phyloP scores from a whole-genome alignment of 2,888 invertebrate species.

The Asteroscopus sphinx region DNA sequence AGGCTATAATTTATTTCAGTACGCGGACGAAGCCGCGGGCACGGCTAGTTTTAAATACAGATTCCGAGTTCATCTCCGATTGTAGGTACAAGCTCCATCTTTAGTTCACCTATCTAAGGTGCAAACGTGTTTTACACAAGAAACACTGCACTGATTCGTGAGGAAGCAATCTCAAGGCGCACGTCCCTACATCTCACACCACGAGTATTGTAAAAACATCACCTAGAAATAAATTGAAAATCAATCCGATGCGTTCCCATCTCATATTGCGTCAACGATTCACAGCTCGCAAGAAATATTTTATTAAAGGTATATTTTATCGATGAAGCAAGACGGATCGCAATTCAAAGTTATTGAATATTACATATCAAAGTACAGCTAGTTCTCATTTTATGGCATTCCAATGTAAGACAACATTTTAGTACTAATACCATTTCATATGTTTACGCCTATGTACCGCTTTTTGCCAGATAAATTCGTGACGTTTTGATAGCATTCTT shows the following conservation, averaged over 20 bases:
- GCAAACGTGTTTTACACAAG: conserved; percentile 33
- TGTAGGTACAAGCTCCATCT: conserved; percentile 15
- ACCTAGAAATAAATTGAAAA: conserved; percentile 63
- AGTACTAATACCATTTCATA: conserved; percentile 20
- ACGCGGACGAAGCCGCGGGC: too few species aligned
- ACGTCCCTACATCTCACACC: conserved; percentile 53
- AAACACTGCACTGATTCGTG: conserved; percentile 43
- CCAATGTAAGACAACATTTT: conserved; percentile 31
- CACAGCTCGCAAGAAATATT: conserved; percentile 38
- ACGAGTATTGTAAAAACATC: conserved; percentile 39
- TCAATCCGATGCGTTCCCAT: conserved; percentile 54
- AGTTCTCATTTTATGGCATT: conserved; percentile 24
- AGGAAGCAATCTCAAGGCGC: conserved; percentile 53
- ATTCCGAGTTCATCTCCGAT: conserved; percentile 30
- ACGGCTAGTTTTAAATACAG: too few species aligned
- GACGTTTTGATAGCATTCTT: conserved; percentile 41
- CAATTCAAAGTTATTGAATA: conserved; percentile 46
- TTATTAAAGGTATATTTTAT: conserved; percentile 22
- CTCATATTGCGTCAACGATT: conserved; percentile 55
- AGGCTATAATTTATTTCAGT: too few species aligned
- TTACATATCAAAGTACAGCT: conserved; percentile 32
- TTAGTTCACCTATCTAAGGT: conserved; percentile 25
- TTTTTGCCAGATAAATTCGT: conserved; percentile 34
- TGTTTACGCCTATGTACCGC: conserved; percentile 7
- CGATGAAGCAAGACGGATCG: conserved; percentile 33